phyloP scores from a whole-genome alignment of 2,797 vertebrate genomes.

The Chelon auratus region DNA sequence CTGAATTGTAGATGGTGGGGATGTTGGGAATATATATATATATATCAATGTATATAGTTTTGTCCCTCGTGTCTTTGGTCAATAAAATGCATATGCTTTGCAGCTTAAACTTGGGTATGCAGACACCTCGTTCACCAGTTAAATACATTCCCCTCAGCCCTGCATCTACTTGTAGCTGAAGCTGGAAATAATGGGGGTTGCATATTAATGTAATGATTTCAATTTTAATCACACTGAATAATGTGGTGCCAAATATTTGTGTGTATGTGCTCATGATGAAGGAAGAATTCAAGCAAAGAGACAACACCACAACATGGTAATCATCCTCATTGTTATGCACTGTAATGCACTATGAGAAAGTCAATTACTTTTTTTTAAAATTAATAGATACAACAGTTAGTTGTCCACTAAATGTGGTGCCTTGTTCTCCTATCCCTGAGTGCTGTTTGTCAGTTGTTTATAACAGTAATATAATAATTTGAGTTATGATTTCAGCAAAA shows the following conservation, averaged over 20 bases:
- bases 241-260: constrained; percentile 56
- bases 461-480: constrained; percentile 17
- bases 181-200: constrained; percentile 17
- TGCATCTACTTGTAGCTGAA: constrained; percentile 13
- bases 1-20: constrained; percentile 53
- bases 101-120: constrained; percentile 77
- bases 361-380: constrained; percentile 20
- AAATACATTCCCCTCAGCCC: constrained; percentile 25
- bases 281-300: constrained; percentile 8
- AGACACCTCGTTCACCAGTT: constrained; percentile 44
- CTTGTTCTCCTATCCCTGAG: constrained; percentile 42
- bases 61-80: constrained; percentile 85
- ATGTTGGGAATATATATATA: constrained; percentile 64
- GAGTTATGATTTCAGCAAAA: constrained; percentile 26
- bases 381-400: too few relatives aligned
- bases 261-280: constrained; percentile 31
- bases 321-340: constrained; percentile 33
- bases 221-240: constrained; percentile 16
- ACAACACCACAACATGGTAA: background rate
- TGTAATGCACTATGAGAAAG: constrained; percentile 33
- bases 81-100: constrained; percentile 83
- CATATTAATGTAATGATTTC: constrained; percentile 1
- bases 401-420: constrained; percentile 66
- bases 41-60: constrained; percentile 89
- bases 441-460: constrained; percentile 11